Conservation (phyloP, 2,888 invertebrate genomes). For the Micropterix aruncella region DNA sequence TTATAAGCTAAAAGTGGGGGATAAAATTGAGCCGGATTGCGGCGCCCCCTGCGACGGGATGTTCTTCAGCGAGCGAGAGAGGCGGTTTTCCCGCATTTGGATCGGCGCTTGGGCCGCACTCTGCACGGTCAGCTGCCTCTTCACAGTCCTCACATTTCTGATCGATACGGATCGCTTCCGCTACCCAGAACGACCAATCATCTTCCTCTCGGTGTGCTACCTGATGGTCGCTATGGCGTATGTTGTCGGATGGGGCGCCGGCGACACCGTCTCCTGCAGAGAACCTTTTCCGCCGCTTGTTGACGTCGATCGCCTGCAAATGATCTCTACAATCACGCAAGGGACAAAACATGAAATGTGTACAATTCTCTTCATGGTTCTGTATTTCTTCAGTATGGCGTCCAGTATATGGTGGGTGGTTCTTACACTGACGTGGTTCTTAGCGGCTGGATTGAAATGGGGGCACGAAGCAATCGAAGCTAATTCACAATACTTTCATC, state of each 20-base stretch:
- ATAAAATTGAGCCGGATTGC: slow-evolving; percentile 60
- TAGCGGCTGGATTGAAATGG: slow-evolving; percentile 95
- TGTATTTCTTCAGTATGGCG: slow-evolving; percentile 94
- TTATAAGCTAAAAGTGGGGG: slow-evolving; percentile 71
- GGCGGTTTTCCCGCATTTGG: slow-evolving; percentile 77
- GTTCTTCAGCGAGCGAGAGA: slow-evolving; percentile 76
- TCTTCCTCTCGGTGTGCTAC: slow-evolving; percentile 93
- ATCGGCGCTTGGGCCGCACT: slow-evolving; percentile 87
- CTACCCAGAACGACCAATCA: slow-evolving; percentile 95
- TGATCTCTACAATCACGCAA: slow-evolving; percentile 76
- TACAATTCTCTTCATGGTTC: slow-evolving; percentile 90
- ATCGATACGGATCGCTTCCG: slow-evolving; percentile 92
- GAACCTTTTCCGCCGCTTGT: slow-evolving; percentile 64
- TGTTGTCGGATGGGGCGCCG: slow-evolving; percentile 71
- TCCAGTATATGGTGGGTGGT: slow-evolving; percentile 98
- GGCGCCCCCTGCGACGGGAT: slow-evolving; percentile 87
- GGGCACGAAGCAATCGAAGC: slow-evolving; percentile 97
- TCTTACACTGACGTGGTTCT: slow-evolving; percentile 89
- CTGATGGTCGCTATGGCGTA: slow-evolving; percentile 89
- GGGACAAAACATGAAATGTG: slow-evolving; percentile 73
- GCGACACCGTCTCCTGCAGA: slow-evolving; percentile 71
- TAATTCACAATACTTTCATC: slow-evolving; percentile 93
- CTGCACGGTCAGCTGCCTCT: slow-evolving; percentile 82
- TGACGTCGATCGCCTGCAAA: slow-evolving; percentile 53
- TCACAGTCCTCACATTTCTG: slow-evolving; percentile 84